Evolutionary conservation across 37 sponge, comb jelly and placozoan genomes (phyloP), one percentile per base, ranked within the genome.

Genomic region (Chondrilla cf. caribensis): DNA sequence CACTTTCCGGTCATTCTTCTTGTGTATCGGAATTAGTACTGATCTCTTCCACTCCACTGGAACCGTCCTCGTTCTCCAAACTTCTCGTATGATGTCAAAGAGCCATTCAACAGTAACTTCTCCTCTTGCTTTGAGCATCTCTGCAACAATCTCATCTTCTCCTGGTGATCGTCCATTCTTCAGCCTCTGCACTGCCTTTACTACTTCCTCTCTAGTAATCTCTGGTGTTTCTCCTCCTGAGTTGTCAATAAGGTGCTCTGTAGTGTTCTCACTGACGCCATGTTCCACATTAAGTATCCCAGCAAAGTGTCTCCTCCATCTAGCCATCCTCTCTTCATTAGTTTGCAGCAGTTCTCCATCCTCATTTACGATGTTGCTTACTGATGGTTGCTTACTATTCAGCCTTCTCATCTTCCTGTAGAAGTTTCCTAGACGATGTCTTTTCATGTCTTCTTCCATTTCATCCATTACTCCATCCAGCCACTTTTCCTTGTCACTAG

Each of bases 131-230:
- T 84, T 73, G 38, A 84, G 60, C 37, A 38, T 71, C 68, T 75
- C 84, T 40, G 62, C 84, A 7, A 31, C 19, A 37, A 84, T 7
- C 31, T 68, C 77, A 75, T 84, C 84, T 24, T 71, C 71, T 26
- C 77, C 77, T 39, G 84, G 40, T 32, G 84, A 26, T 68, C 55
- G 43, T 44, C 64, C 7, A 24, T 73, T 73, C 84, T 84, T 73
- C 42, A 84, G 62, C 25, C 43, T 84, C 26, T 38, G 0, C 43
- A 84, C 60, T 58, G 84, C 84, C 3, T 32, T 9, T 8, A 8
- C 11, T 5, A 84, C 77, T 70, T 84, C 84, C 21, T 76, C 84
- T 37, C 35, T 70, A 9, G 40, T 70, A 32, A 31, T 32, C 40
- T 11, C 39, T 32, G 72, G 40, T 21, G 40, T 70, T 32, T 70